A percentile compares a stretch with the other conserved stretches of the same genome.
phyloP scores from a whole-genome alignment of 2,113 vertebrate species.

The Gasterosteus aculeatus region DNA sequence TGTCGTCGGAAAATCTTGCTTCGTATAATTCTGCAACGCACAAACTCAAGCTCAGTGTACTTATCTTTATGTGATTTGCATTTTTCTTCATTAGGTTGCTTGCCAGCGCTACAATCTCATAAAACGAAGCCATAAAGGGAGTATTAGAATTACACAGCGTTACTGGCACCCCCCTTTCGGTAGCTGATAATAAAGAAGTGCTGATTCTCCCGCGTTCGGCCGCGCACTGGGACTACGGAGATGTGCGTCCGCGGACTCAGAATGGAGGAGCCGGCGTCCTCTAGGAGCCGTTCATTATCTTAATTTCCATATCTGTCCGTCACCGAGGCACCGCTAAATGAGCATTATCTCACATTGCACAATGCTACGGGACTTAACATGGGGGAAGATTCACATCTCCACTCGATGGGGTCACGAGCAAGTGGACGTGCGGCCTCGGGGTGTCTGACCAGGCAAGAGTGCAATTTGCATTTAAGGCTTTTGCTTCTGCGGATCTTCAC shows the following conservation, averaged over 20 bases:
- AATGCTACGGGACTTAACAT: slow-evolving; percentile 33
- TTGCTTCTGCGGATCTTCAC: background rate
- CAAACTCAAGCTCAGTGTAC: background rate
- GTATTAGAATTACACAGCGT: slow-evolving; percentile 50
- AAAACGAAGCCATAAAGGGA: slow-evolving; percentile 62
- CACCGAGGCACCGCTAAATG: slow-evolving; percentile 53
- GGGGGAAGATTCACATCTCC: slow-evolving; percentile 46
- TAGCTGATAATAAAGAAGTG: slow-evolving; percentile 61
- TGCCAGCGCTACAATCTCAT: slow-evolving; percentile 38
- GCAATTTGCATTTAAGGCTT: background rate
- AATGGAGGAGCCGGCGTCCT: slow-evolving; percentile 40
- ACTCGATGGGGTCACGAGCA: slow-evolving; percentile 32
- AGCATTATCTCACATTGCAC: slow-evolving; percentile 49
- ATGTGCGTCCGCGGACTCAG: slow-evolving; percentile 39
- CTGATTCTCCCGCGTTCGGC: slow-evolving; percentile 52
- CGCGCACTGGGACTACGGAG: slow-evolving; percentile 44
- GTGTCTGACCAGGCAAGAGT: slow-evolving; percentile 7
- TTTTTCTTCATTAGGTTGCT: slow-evolving; percentile 38
- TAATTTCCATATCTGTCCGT: slow-evolving; percentile 72
- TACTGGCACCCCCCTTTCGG: slow-evolving; percentile 43
- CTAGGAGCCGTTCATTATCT: slow-evolving; percentile 71
- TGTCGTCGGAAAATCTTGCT: background rate
- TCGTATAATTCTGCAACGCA: background rate
- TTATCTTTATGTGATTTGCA: slow-evolving; percentile 26
- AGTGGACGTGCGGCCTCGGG: background rate